Conservation (phyloP, 1,140 invertebrate species). For the Palaemon carinicauda region DNA sequence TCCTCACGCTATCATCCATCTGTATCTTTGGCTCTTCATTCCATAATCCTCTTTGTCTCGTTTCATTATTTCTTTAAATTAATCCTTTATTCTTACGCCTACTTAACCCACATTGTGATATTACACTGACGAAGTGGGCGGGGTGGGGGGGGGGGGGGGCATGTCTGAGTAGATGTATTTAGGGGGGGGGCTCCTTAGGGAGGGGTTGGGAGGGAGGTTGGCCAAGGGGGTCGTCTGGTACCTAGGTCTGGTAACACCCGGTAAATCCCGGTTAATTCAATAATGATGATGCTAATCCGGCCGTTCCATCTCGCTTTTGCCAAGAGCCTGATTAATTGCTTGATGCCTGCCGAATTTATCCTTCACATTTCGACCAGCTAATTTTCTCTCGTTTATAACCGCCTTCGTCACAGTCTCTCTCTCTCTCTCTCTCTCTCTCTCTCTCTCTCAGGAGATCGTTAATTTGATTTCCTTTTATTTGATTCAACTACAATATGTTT, state of each 20-base stretch:
- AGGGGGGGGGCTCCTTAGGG: neutral
- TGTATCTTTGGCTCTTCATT: neutral
- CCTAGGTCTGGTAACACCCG: too few relatives aligned
- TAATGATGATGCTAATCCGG: neutral
- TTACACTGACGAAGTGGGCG: neutral
- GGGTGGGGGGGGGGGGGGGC: neutral
- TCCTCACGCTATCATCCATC: neutral
- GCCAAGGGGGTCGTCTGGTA: neutral
- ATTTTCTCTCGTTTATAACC: too few relatives aligned
- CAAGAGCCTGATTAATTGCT: too few relatives aligned
- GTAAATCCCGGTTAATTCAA: neutral
- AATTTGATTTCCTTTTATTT: too few relatives aligned
- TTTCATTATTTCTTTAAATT: neutral
- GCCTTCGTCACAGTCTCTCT: too few relatives aligned
- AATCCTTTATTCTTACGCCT: neutral
- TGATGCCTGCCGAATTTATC: too few relatives aligned
- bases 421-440: too few relatives aligned
- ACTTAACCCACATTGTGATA: neutral
- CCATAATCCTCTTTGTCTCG: neutral
- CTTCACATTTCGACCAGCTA: too few relatives aligned
- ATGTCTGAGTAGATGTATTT: neutral
- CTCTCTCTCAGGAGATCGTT: too few relatives aligned
- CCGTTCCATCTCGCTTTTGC: too few relatives aligned
- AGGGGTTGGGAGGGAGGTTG: neutral
- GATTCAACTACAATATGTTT: too few relatives aligned